These are phyloP conservation scores for Pseudochirops cupreus DNA, from an alignment of 2,797 vertebrate species.

Conservation along the genomic window DNA sequence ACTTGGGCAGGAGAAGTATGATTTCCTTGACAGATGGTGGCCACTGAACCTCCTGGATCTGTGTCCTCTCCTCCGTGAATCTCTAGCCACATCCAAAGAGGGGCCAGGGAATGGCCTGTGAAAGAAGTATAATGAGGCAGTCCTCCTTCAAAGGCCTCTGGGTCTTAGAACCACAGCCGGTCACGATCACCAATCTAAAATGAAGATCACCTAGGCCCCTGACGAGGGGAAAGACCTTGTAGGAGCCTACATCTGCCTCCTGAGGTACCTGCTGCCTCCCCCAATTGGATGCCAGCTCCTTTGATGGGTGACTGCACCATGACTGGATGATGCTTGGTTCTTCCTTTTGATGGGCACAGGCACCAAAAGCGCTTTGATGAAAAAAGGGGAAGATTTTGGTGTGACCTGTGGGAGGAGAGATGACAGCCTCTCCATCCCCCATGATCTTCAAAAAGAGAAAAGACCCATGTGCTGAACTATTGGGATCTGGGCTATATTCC, in stretches of 20 bases:
- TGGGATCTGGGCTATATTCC: neutral
- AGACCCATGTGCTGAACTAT: rapidly evolving
- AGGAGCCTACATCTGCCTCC: too few species aligned
- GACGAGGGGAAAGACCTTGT: neutral
- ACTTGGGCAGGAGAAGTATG: neutral
- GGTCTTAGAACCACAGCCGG: neutral
- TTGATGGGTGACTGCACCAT: too few species aligned
- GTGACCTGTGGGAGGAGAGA: neutral
- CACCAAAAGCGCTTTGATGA: neutral
- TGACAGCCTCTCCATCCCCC: neutral
- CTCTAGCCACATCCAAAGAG: conserved; percentile 1
- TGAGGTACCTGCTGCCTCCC: too few species aligned
- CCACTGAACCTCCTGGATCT: neutral
- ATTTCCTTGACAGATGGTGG: conserved; percentile 43
- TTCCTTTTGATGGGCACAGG: too few species aligned
- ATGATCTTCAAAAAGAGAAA: neutral
- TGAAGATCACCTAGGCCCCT: neutral
- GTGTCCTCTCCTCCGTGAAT: neutral
- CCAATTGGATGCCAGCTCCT: too few species aligned
- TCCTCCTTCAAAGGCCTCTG: neutral
- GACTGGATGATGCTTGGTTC: too few species aligned
- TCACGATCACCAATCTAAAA: neutral
- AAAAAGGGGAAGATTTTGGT: conserved; percentile 1
- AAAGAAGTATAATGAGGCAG: conserved; percentile 19
- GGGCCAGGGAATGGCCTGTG: neutral